Percentiles rank a stretch among this genome's conserved stretches.
phyloP scores from a whole-genome alignment of 2,113 vertebrate species.

The Centrocercus urophasianus region DNA sequence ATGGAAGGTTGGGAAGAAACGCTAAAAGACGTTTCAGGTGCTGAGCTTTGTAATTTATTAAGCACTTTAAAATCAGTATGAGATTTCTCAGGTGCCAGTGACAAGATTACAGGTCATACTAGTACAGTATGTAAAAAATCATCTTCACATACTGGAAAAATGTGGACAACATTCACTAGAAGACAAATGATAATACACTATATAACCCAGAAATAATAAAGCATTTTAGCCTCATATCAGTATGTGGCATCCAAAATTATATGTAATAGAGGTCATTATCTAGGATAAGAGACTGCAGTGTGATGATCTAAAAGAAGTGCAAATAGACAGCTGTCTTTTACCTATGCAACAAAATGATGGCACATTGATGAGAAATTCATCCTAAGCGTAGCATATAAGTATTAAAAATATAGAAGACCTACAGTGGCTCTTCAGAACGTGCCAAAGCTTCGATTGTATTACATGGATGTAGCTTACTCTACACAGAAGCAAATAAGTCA shows the following conservation, averaged over 20 bases:
- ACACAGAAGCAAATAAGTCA: background rate
- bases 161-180: background rate
- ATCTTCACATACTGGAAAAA: background rate
- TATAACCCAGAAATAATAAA: background rate
- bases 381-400: background rate
- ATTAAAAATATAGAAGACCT: background rate
- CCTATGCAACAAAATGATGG: background rate
- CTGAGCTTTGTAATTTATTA: constrained; percentile 2
- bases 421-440: background rate
- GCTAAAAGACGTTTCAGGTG: background rate
- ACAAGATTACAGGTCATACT: background rate
- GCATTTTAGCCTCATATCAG: background rate
- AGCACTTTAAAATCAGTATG: background rate
- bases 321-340: background rate
- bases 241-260: background rate
- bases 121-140: background rate
- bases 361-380: background rate
- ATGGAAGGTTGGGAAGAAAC: constrained; percentile 17
- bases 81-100: background rate
- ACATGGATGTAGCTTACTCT: background rate
- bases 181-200: background rate
- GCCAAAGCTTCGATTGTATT: background rate
- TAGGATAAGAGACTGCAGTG: background rate
- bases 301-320: background rate
- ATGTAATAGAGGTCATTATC: background rate